Evolutionary conservation across 2,113 vertebrate genomes (phyloP).

Genomic region (Ciconia boyciana): DNA sequence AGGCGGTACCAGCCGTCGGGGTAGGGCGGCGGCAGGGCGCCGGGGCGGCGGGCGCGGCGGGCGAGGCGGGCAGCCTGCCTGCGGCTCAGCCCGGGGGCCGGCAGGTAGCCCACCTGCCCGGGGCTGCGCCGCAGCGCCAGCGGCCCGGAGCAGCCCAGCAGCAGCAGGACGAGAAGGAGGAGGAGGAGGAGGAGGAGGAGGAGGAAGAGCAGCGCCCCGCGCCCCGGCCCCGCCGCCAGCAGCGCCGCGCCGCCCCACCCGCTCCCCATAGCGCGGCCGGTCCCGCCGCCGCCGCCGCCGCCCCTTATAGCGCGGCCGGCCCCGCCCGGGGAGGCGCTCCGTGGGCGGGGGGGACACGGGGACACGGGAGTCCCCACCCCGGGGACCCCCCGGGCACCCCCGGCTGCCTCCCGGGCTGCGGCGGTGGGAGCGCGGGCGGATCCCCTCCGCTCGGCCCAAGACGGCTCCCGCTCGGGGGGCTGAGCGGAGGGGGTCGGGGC

Average conservation of each 20-base stretch:
- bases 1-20: slow-evolving; percentile 85
- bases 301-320: not conserved
- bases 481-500: too few relatives aligned
- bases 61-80: slow-evolving; percentile 52
- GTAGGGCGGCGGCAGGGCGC: slow-evolving; percentile 77
- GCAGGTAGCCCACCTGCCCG: slow-evolving; percentile 78
- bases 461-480: too few relatives aligned
- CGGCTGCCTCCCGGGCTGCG: not conserved
- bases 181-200: not conserved
- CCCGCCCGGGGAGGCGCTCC: not conserved
- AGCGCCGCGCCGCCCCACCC: not conserved
- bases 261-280: not conserved
- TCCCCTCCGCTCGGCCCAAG: not conserved
- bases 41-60: slow-evolving; percentile 69
- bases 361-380: not conserved
- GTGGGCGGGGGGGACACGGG: not conserved
- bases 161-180: not conserved
- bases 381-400: not conserved
- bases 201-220: not conserved
- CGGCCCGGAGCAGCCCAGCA: slow-evolving; percentile 66
- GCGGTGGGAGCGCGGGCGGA: not conserved
- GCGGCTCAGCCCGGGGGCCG: slow-evolving; percentile 64
- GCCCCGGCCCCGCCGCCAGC: not conserved
- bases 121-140: slow-evolving; percentile 65
- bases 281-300: not conserved